Conservation (phyloP, 2,888 invertebrate genomes). For the Amiota communis region DNA sequence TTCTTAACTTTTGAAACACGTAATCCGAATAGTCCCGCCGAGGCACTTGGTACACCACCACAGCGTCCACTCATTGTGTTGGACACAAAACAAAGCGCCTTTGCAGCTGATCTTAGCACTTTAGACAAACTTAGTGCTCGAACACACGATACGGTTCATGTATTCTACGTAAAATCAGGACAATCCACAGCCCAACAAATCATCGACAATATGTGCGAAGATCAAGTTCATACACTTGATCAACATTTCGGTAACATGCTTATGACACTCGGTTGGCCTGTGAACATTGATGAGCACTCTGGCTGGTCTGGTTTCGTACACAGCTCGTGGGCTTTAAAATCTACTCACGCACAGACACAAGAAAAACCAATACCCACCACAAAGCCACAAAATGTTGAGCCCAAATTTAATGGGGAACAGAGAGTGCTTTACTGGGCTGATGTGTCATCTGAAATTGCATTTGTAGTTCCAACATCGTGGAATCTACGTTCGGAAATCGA, state of each 20-base stretch:
- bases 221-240: constrained; percentile 71
- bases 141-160: constrained; percentile 92
- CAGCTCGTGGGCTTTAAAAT: constrained; percentile 85
- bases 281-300: constrained; percentile 87
- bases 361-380: constrained; percentile 36
- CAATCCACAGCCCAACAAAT: constrained; percentile 86
- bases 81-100: constrained; percentile 76
- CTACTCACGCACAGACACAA: constrained; percentile 15
- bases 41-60: constrained; percentile 62
- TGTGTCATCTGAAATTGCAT: constrained; percentile 93
- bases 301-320: constrained; percentile 95
- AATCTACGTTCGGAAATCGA: constrained; percentile 74
- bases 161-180: constrained; percentile 93
- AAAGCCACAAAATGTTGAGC: constrained; percentile 71
- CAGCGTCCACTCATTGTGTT: constrained; percentile 70
- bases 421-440: constrained; percentile 97
- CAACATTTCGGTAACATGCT: constrained; percentile 78
- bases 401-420: constrained; percentile 86
- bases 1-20: constrained; percentile 81
- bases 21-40: constrained; percentile 69
- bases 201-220: constrained; percentile 75
- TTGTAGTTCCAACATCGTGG: constrained; percentile 86
- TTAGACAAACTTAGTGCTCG: constrained; percentile 91
- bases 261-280: constrained; percentile 89
- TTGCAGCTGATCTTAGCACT: constrained; percentile 84